phyloP scores from a whole-genome alignment of 2,113 vertebrate species.

The Microcebus ravelobensis region DNA sequence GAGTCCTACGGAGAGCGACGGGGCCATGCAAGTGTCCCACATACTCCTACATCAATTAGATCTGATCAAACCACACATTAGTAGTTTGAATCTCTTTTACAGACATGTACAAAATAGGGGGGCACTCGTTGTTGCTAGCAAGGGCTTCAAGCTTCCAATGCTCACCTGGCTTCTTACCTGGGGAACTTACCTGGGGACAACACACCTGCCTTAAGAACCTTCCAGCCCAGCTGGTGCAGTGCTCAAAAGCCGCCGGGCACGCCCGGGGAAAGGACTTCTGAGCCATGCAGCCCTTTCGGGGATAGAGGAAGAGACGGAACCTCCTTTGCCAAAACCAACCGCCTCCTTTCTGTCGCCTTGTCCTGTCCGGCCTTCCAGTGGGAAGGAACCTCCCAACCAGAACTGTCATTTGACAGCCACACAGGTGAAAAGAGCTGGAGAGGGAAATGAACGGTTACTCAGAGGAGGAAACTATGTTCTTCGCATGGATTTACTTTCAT shows the following conservation, averaged over 20 bases:
- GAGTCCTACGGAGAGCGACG: not conserved
- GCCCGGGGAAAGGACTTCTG: not conserved
- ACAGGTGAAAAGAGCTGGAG: fast-evolving
- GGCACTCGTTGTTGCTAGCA: too few species aligned
- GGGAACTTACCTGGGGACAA: not conserved
- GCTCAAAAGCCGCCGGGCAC: not conserved
- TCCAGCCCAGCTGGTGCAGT: not conserved
- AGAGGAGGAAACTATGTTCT: not conserved
- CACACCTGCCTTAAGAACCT: not conserved
- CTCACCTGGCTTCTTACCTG: not conserved
- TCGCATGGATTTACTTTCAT: not conserved
- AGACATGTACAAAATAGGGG: not conserved
- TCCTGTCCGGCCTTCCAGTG: fast-evolving
- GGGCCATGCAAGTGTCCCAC: too few species aligned
- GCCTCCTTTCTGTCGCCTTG: fast-evolving
- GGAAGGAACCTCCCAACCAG: too few species aligned
- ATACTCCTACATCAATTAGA: fast-evolving
- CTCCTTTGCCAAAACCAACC: not conserved
- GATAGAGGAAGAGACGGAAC: not conserved
- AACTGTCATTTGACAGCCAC: not conserved
- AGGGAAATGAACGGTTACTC: not conserved
- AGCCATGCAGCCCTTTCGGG: too few species aligned
- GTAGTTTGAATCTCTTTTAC: not conserved
- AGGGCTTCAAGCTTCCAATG: not conserved
- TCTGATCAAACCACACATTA: fast-evolving